Conservation (phyloP, 2,797 vertebrate genomes). For the Carcharodon carcharias region DNA sequence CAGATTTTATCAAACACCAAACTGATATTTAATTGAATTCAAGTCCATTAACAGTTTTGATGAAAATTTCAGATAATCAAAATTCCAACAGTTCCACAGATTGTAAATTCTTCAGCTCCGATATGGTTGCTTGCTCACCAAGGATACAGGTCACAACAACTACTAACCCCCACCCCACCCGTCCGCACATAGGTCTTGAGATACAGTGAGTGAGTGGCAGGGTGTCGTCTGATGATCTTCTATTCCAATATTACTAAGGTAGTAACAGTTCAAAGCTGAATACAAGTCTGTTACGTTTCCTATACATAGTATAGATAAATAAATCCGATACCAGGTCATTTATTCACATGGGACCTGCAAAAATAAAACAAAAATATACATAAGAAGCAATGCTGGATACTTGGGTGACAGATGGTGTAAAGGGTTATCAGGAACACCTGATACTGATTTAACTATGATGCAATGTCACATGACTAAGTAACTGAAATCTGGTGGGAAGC, state of each 20-base stretch:
- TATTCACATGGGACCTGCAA: neutral
- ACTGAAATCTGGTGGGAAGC: too few relatives aligned
- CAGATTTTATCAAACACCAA: neutral
- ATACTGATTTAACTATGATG: too few relatives aligned
- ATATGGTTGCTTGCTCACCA: neutral
- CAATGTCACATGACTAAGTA: too few relatives aligned
- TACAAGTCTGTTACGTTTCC: neutral
- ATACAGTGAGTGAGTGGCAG: neutral
- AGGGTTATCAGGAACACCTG: too few relatives aligned
- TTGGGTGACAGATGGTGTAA: too few relatives aligned
- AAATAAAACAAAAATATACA: neutral
- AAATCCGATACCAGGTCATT: neutral
- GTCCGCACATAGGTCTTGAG: neutral
- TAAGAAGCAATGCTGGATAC: neutral
- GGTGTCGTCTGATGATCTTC: neutral
- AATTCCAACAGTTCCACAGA: neutral
- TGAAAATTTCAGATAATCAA: neutral
- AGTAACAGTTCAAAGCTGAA: neutral
- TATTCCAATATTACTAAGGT: neutral
- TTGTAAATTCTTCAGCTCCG: neutral
- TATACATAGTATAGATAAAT: constrained; percentile 9
- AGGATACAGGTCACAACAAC: neutral
- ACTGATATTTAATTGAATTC: neutral
- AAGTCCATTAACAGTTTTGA: neutral
- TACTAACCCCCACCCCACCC: neutral